A percentile compares a stretch with the other conserved stretches of the same genome.
Evolutionary conservation across 2,113 vertebrate species (phyloP).

Genomic region (Gracilinanus agilis): DNA sequence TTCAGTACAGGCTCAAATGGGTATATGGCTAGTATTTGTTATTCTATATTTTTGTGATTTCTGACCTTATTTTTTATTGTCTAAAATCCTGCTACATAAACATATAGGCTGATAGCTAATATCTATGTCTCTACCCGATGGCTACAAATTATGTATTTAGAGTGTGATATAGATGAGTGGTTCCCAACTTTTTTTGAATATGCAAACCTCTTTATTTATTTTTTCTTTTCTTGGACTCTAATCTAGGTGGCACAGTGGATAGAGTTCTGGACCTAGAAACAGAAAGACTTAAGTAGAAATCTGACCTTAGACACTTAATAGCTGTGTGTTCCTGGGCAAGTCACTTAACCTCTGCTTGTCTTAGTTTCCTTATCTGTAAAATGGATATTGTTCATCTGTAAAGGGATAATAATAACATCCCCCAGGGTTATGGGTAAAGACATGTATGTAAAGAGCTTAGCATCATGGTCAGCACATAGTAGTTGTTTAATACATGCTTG

Average conservation of each 20-base stretch:
- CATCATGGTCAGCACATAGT: neutral
- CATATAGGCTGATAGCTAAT: neutral
- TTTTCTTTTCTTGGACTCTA: neutral
- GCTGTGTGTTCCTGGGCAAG: neutral
- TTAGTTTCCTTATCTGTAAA: neutral
- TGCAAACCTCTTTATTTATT: neutral
- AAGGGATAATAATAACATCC: neutral
- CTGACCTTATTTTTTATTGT: neutral
- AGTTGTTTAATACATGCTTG: neutral
- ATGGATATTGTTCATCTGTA: neutral
- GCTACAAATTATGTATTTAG: neutral
- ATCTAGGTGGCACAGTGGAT: neutral
- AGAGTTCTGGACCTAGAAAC: neutral
- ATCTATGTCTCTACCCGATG: neutral
- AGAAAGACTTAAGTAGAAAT: neutral
- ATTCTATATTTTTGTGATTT: neutral
- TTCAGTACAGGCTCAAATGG: neutral
- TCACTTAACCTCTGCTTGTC: neutral
- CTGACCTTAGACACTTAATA: neutral
- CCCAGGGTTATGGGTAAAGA: neutral
- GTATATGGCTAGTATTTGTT: neutral
- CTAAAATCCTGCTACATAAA: neutral
- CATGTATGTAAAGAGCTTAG: neutral
- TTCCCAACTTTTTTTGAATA: neutral
- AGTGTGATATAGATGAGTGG: neutral